Evolutionary conservation across 2,888 invertebrate species (phyloP), one percentile per base, ranked within the genome.

Genomic region (Listrodromus nycthemerus): DNA sequence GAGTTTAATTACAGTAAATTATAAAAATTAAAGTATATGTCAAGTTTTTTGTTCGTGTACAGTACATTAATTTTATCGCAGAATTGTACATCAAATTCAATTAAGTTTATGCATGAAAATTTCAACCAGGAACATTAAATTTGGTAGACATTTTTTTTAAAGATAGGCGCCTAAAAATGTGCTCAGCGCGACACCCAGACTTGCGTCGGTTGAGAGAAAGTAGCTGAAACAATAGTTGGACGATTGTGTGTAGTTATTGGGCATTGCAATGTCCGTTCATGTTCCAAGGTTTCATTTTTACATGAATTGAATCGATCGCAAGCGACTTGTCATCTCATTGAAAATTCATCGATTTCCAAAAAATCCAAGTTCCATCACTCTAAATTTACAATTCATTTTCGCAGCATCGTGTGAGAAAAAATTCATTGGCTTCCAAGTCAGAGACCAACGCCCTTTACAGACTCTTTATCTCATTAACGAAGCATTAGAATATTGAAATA

Each of bases 211-310:
- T 6, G 4, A 30, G 24, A 30, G 16, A 16, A 16, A 61, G 30
- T 61, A 16, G n/a, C 24, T 30, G 61, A 27, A 61, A 61, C 30
- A 8, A 30, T 24, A 0, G 41, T 1, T 3, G n/a, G 27, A 30
- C 58, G n/a, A 58, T 58, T 27, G 30, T 58, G 27, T 58, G 13
- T 58, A 58, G 16, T 58, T 30, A 70, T 21, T n/a, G 19, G 50
- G 33, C 33, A 52, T 70, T 16, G 10, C n/a, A 21, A 33, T 37
- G 19, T 37, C 33, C 37, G 71, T 83, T 75, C 83, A 83, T 83
- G 83, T 83, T 58, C 83, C 65, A 83, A 66, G 37, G 41, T 33
- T 65, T 16, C 1, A 24, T 75, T 48, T 79, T 63, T 76, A 80
- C 79, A 80, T 79, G 79, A 83, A 21, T 69, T 61, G 7, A 3